Conservation (phyloP, 2,113 vertebrate species). For the Pontoporia blainvillei region DNA sequence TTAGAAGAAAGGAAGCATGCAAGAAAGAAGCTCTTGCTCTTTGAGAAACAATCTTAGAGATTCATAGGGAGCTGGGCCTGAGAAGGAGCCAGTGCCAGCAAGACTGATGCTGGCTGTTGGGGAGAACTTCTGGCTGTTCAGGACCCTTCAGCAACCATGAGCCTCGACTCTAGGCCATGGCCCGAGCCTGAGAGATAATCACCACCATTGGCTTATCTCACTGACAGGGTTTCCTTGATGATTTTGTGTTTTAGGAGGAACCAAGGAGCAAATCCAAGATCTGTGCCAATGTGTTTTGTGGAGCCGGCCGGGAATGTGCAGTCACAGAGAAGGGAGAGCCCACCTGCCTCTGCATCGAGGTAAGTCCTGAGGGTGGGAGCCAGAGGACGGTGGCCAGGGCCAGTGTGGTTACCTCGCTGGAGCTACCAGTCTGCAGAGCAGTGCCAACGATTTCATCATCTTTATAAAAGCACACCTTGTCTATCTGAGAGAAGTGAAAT, state of each 20-base stretch:
- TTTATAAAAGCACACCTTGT: background rate
- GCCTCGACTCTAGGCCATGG: background rate
- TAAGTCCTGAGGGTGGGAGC: constrained; percentile 61
- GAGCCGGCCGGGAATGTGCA: constrained; percentile 95
- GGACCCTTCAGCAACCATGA: background rate
- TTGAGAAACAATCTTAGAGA: background rate
- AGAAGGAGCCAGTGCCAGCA: background rate
- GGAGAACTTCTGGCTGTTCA: background rate
- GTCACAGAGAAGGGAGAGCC: constrained; percentile 96
- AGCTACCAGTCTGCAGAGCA: background rate
- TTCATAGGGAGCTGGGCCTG: background rate
- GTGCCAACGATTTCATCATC: background rate
- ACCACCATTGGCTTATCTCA: background rate
- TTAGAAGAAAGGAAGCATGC: background rate
- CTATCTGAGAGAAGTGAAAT: background rate
- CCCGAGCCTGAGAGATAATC: background rate
- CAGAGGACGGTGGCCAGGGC: background rate
- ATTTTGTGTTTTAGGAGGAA: constrained; percentile 84
- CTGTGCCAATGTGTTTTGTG: constrained; percentile 98
- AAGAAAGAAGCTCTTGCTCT: background rate
- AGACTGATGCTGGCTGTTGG: background rate
- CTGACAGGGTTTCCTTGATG: constrained; percentile 45
- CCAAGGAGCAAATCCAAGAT: constrained; percentile 96
- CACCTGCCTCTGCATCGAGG: constrained; percentile 97
- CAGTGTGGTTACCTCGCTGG: background rate